Evolutionary conservation across 30 jellyfish, hydroid and myxozoan genomes (phyloP), one percentile per base, ranked within the genome.

Genomic region (Catostylus mosaicus): DNA sequence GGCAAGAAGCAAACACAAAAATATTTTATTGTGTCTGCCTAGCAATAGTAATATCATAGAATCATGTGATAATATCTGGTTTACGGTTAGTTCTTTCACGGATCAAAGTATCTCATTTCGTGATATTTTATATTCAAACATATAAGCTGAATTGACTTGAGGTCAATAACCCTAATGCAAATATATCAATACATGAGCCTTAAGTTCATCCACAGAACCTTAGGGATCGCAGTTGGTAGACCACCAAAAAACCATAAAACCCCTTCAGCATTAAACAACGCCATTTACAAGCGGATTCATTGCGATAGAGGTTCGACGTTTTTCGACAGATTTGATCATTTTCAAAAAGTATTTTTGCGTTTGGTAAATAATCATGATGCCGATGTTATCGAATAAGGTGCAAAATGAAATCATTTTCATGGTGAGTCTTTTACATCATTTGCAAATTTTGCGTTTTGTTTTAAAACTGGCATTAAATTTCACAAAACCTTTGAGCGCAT

Each of bases 151-250:
- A 14, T 35, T 18, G 80, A 68, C 12, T 37, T 68, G 80, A 68
- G 80, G 80, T 68, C 45, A 27, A 36, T 8, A 59, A 23, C 38
- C 38, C 36, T 59, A 59, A 59, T 59, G 71, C 71, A 59, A 6
- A 59, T 23, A 59, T 59, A 59, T 59, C 71, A 59, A 59, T 27
- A 3, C 71, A 1, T 59, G 36, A 10, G 26, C 38, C 26, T 18
- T 18, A 23, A 23, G 71, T 12, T 59, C 38, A 23, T 37, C 71
- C 20, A 18, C 71, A 1, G n/a, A 4, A 59, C 71, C 71, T 59
- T 7, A 23, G 71, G 23, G 71, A 59, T 59, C 1, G n/a, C 71
- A 10, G 71, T 4, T 23, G 71, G 71, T 59, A 59, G 26, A 59
- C 71, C 71, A 59, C n/a, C 36, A 24, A 43, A 6, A n/a, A 52